Evolutionary conservation across 2,797 vertebrate species (phyloP), one percentile per base, ranked within the genome.

Genomic region (Sparus aurata): DNA sequence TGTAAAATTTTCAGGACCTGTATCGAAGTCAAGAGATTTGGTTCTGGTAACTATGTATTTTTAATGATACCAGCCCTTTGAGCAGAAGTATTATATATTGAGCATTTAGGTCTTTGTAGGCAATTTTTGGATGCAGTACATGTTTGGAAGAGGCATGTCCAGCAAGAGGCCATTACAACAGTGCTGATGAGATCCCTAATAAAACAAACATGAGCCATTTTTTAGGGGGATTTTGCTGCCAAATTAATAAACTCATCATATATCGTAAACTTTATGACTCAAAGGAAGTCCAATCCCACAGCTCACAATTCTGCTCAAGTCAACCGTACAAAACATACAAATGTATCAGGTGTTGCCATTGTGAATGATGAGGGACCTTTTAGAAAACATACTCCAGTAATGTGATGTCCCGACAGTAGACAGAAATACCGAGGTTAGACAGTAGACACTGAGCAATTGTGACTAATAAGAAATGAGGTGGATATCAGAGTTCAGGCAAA

Each of bases 401-500:
- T 25, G 22, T 8, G 12, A 54, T 27, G 7, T 58, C 54, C 8
- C 58, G 22, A 30, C 16, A 22, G 17, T 30, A 27, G n/a, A 63
- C 61, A 62, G 41, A 64, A 61, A 34, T 16, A 30, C 11, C 43
- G 13, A 18, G 12, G 57, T 38, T 57, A 53, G 8, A 41, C 49
- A 49, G 18, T 13, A 53, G 30, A 18, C 38, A 16, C 49, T 20
- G 16, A 17, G n/a, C 6, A 25, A n/a, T 20, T 65, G 38, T 22
- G 43, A 38, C 30, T 41, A 8, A n/a, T n/a, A 65, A 58, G 18
- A 25, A 64, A 55, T 11, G n/a, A 43, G 25, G 47, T 12, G 46
- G 4, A 80, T 57, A 18, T 43, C 43, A 47, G 57, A 50, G 18
- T 65, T 69, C 25, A 17, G 12, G 27, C 58, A 43, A 60, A 15